Percentiles rank a stretch among this genome's conserved stretches.
These are phyloP conservation scores for Pteromalus puparum DNA, from an alignment of 1,140 invertebrate species.

Conservation along the genomic window DNA sequence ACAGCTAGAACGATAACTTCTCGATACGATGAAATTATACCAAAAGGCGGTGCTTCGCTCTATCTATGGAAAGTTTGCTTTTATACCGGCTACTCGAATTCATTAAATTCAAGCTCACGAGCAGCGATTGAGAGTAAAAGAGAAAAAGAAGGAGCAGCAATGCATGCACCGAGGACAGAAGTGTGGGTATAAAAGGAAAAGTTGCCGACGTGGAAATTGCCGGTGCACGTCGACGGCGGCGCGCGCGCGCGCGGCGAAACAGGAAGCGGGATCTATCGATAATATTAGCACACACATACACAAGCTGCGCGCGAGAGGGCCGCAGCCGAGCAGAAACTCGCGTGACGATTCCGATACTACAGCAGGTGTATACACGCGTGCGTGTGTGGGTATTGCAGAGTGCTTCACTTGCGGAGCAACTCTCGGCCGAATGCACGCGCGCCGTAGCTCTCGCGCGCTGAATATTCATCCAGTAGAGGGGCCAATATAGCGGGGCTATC, in stretches of 20 bases:
- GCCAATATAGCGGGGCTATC: not conserved
- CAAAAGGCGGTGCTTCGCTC: not conserved
- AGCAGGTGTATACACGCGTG: not conserved
- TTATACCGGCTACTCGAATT: slow-evolving; percentile 1
- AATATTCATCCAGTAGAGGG: slow-evolving; percentile 44
- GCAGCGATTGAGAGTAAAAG: not conserved
- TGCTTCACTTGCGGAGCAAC: not conserved
- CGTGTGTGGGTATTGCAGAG: not conserved
- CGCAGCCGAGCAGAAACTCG: slow-evolving; percentile 43
- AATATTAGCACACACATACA: slow-evolving; percentile 44
- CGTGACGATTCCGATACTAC: slow-evolving; percentile 49
- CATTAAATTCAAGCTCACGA: not conserved
- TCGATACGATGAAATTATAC: slow-evolving; percentile 29
- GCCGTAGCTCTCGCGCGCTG: not conserved
- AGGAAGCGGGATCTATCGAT: slow-evolving; percentile 51
- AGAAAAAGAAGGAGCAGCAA: not conserved
- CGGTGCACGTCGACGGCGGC: slow-evolving; percentile 19
- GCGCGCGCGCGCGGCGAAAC: too few species aligned
- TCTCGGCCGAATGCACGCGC: not conserved
- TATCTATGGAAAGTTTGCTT: slow-evolving; percentile 26
- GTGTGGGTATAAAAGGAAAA: slow-evolving; percentile 24
- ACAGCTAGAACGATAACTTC: slow-evolving; percentile 16
- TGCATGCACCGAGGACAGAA: not conserved
- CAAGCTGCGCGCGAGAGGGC: not conserved
- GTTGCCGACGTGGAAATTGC: slow-evolving; percentile 40